Base-by-base conservation (phyloP, 2,888 invertebrate species). In the Archips xylosteana region DNA sequence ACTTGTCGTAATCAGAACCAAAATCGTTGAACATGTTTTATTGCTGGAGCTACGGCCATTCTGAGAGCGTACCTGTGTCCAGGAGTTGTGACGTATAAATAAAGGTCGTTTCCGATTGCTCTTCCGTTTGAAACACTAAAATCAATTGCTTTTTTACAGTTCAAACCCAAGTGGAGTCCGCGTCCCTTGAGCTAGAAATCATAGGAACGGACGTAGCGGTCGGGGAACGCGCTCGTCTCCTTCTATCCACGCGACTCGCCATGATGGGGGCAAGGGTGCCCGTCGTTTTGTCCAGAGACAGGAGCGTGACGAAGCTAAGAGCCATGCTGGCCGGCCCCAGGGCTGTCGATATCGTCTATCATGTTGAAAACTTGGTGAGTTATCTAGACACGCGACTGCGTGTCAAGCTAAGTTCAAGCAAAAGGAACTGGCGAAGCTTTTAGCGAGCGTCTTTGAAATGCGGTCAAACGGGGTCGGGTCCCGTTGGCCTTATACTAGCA, bases 291-390 rank as follows among this genome's bases (percentile, higher is more conserved):
- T 74, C 80, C 2, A 79, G 76, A 91, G 96, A 87, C 82, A 96
- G 77, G 83, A 94, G 66, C 86, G 95, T 73, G 87, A 95, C 86
- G 85, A 94, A 83, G 86, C 95, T 88, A 82, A 94, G 95, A 47
- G 97, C 97, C 71, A 94, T 96, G 62, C 90, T 98, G 4, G 94
- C 96, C 72, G 97, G 97, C 4, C 95, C 95, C 1, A 95, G 96
- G 77, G 97, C 97, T 81, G 96, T 97, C 0, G 97, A 98, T 85
- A 95, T 97, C 54, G 97, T 97, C 0, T 97, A 97, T 83, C 96
- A 96, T 81, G 94, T 98, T 61, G 97, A 98, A 87, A 96, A 97
- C 87, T 95, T 97, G 95, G 97, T 97, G 79, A 92, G 95, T 81
- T 32, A n/a, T 51, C n/a, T 23, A n/a, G n/a, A n/a, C n/a, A n/a